Base-by-base conservation (phyloP, 37 sponge, comb jelly and placozoan genomes). In the Agelas oroides region DNA sequence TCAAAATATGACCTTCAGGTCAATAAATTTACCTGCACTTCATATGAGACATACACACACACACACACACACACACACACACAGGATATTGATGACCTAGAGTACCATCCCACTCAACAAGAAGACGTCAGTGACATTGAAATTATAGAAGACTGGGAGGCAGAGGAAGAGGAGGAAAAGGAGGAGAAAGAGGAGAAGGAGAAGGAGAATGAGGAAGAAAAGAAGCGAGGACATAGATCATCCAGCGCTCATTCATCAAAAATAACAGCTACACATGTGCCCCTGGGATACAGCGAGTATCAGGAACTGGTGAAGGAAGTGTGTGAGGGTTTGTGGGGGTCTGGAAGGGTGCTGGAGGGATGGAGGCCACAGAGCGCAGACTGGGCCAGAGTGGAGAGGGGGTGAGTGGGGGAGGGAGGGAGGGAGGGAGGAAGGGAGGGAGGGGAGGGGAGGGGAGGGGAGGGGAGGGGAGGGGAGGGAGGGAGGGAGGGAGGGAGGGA, bases 101-200 rank as follows among this genome's bases (percentile, higher is more conserved):
- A 82, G 63, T 82, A 82, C 32, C 8, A 23, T 0, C 83, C 72
- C 23, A 63, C 23, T 28, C 33, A 2, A 30, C 33, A 72, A 27
- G 31, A 72, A 18, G 59, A 55, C 55, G 37, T 19, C 54, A 16
- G 17, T 6, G 73, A 70, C 31, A 73, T 39, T 17, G 71, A 81
- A 0, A 59, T 8, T 0, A 17, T 35, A 16, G 70, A 53, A 16
- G 69, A 70, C 34, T 81, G 71, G 69, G 71, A 81, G 35, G 57
- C 71, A 53, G 70, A 81, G 40, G 60, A 32, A 11, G 71, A 71
- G 6, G 46, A 46, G 46, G 46, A 46, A 8, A 3, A 46, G 46
- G 8, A 46, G 46, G 8, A 46, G 46, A 8, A n/a, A 16, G 70
- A 53, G 32, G 69, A 70, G 19, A 70, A 59, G 69, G 71, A 81